phyloP scores from a whole-genome alignment of 2,888 invertebrate genomes.

The Netelia fuscicornis region DNA sequence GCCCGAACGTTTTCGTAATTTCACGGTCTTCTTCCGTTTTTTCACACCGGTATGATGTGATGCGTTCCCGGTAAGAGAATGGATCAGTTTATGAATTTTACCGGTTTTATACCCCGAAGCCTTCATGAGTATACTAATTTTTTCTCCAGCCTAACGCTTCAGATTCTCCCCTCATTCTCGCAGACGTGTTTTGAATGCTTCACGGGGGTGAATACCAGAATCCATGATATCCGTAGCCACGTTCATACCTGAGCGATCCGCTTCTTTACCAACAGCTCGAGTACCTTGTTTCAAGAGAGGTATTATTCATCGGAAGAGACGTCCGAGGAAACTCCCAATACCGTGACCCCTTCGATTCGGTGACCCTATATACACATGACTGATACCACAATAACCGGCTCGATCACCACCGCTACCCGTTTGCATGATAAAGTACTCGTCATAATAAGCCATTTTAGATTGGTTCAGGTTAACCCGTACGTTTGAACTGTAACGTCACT shows the following conservation, averaged over 20 bases:
- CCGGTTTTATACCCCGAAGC: slow-evolving; percentile 6
- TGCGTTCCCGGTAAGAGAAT: not conserved
- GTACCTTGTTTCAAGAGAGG: too few relatives aligned
- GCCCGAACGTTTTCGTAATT: not conserved
- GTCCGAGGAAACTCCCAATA: not conserved
- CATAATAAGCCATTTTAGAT: not conserved
- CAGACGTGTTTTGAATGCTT: not conserved
- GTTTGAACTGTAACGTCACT: slow-evolving; percentile 23
- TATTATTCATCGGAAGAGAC: not conserved
- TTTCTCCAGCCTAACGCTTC: slow-evolving; percentile 3
- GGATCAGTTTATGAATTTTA: not conserved
- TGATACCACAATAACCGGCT: not conserved
- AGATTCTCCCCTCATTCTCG: slow-evolving; percentile 24
- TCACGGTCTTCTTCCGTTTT: not conserved
- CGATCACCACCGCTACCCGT: not conserved
- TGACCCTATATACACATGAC: not conserved
- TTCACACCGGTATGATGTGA: not conserved
- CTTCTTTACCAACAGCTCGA: too few relatives aligned
- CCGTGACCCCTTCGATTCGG: not conserved
- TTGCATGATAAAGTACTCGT: not conserved
- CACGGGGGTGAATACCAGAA: too few relatives aligned
- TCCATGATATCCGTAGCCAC: too few relatives aligned
- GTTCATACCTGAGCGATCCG: too few relatives aligned
- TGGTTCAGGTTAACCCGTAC: not conserved
- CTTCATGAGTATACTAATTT: slow-evolving; percentile 4